phyloP scores from a whole-genome alignment of 2,888 invertebrate species.

The Yponomeuta evonymella region DNA sequence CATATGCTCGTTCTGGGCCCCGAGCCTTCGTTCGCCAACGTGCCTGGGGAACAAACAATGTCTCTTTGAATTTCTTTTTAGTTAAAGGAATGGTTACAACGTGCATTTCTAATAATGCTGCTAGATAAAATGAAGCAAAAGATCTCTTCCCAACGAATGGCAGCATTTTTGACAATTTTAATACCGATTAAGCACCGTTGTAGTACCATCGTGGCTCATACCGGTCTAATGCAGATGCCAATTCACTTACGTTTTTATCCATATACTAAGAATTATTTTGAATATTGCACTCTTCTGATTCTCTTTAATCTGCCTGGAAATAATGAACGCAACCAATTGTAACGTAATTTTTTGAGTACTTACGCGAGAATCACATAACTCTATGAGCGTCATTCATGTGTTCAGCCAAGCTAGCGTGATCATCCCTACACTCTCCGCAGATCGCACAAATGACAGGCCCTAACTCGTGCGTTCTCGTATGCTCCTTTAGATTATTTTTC shows the following conservation, averaged over 20 bases:
- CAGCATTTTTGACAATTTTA: no score
- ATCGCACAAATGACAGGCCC: constrained; percentile 31
- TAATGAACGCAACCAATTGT: no score
- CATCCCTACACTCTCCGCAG: constrained; percentile 36
- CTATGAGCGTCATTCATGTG: constrained; percentile 35
- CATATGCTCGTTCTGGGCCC: constrained; percentile 58
- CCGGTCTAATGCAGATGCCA: no score
- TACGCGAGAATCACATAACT: constrained; percentile 1
- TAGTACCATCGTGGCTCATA: no score
- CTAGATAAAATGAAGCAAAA: no score
- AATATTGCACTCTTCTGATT: no score
- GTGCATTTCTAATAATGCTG: no score
- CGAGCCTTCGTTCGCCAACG: constrained; percentile 34
- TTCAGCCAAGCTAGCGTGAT: constrained; percentile 32
- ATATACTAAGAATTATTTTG: no score
- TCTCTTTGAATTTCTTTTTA: not conserved
- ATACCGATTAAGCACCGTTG: no score
- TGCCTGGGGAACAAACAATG: constrained; percentile 30
- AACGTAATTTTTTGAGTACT: not conserved
- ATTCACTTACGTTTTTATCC: no score
- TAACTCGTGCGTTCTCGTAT: constrained; percentile 40
- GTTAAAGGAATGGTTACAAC: not conserved
- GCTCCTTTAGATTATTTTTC: constrained; percentile 45
- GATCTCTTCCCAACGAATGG: no score
- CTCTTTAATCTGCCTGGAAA: no score